Conservation (phyloP, 2,797 vertebrate genomes). For the Syndactyla subalaris region DNA sequence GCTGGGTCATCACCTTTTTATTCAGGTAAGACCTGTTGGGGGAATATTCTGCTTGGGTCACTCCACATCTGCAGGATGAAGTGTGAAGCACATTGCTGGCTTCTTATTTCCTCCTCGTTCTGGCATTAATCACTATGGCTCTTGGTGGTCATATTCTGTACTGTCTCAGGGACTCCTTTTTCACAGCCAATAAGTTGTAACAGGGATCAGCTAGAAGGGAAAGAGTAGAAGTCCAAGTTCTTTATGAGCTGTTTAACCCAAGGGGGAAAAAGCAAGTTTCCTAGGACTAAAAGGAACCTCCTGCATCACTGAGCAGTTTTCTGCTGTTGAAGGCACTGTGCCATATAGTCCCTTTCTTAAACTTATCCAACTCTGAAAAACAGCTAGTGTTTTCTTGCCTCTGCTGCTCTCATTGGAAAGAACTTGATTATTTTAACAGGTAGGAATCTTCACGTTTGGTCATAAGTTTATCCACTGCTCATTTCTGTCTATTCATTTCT, state of each 20-base stretch:
- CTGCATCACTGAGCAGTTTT: background rate
- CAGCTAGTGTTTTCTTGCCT: background rate
- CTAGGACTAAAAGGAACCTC: background rate
- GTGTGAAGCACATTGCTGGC: background rate
- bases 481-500: background rate
- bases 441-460: background rate
- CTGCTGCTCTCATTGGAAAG: background rate
- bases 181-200: slow-evolving; percentile 58
- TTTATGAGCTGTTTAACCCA: slow-evolving; percentile 57
- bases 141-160: slow-evolving; percentile 35
- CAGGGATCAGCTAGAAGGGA: slow-evolving; percentile 42
- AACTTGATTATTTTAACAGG: background rate
- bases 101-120: slow-evolving; percentile 41
- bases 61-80: slow-evolving; percentile 19
- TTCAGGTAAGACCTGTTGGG: background rate
- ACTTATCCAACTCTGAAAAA: background rate
- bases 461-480: background rate
- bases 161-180: slow-evolving; percentile 49
- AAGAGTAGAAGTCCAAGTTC: slow-evolving; percentile 34
- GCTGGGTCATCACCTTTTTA: background rate
- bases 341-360: background rate
- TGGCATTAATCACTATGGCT: slow-evolving; percentile 22
- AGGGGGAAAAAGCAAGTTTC: background rate
- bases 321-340: slow-evolving; percentile 15
- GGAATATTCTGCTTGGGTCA: background rate